Percentiles rank a stretch among this genome's conserved stretches.
These are phyloP conservation scores for Haliclona indistincta DNA, from an alignment of 37 sponge, comb jelly and placozoan species.

Conservation along the genomic window DNA sequence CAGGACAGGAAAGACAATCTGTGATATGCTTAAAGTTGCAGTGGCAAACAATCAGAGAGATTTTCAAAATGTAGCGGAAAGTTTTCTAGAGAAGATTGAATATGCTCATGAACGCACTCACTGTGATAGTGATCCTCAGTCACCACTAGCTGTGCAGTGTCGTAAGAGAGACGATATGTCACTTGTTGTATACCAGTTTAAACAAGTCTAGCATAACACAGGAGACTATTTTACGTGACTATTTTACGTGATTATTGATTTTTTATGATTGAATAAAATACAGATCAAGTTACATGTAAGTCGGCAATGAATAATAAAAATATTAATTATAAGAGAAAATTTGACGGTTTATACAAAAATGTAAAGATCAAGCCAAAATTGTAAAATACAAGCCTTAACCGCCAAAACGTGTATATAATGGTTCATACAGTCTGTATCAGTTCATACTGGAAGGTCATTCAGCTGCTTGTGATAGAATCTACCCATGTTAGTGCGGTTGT, in stretches of 20 bases:
- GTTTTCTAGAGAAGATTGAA: slow-evolving; percentile 42
- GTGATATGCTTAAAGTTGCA: slow-evolving; percentile 33
- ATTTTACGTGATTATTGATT: too few relatives aligned
- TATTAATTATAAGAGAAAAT: too few relatives aligned
- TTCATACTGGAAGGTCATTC: neutral
- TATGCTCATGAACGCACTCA: slow-evolving; percentile 41
- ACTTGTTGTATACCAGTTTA: slow-evolving; percentile 55
- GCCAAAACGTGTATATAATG: too few relatives aligned
- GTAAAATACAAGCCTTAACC: too few relatives aligned
- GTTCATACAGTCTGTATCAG: too few relatives aligned
- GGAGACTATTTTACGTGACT: too few relatives aligned
- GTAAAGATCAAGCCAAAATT: too few relatives aligned
- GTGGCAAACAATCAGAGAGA: neutral
- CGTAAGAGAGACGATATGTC: slow-evolving; percentile 90
- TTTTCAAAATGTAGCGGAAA: slow-evolving; percentile 18
- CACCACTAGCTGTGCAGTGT: slow-evolving; percentile 46
- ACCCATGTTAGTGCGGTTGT: neutral
- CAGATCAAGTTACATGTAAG: too few relatives aligned
- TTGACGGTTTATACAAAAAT: too few relatives aligned
- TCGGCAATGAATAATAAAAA: too few relatives aligned
- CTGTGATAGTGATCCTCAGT: slow-evolving; percentile 6
- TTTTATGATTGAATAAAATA: too few relatives aligned
- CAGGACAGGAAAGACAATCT: slow-evolving; percentile 6
- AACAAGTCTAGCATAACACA: neutral
- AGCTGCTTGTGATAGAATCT: neutral